phyloP scores from a whole-genome alignment of 2,113 vertebrate genomes.

The Oncorhynchus keta region DNA sequence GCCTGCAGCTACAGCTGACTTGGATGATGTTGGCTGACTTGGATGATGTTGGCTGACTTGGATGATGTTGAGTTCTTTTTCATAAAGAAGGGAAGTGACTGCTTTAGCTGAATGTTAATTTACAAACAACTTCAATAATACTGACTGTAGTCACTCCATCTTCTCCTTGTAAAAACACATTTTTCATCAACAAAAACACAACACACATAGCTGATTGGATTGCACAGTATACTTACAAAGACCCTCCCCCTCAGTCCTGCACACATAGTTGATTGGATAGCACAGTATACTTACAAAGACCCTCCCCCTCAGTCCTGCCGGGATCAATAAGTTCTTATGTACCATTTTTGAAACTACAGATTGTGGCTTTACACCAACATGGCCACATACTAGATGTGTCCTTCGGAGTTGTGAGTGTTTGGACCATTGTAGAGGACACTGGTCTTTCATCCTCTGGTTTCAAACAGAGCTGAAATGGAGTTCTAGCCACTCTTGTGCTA shows the following conservation, averaged over 20 bases:
- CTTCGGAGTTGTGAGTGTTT: conserved; percentile 44
- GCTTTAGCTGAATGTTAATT: conserved; percentile 60
- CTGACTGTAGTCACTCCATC: conserved; percentile 29
- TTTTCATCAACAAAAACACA: not conserved
- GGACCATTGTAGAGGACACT: conserved; percentile 2
- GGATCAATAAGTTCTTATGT: conserved; percentile 49
- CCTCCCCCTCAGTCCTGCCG: conserved; percentile 12
- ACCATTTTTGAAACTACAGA: conserved; percentile 14
- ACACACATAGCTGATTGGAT: not conserved
- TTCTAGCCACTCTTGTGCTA: conserved; percentile 46
- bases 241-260: conserved; percentile 9
- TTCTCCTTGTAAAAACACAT: conserved; percentile 39
- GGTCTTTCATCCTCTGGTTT: conserved; percentile 62
- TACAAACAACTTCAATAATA: conserved; percentile 14
- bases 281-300: not conserved
- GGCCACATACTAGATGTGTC: conserved; percentile 45
- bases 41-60: too few relatives aligned
- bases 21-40: conserved; percentile 40
- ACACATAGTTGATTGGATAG: not conserved
- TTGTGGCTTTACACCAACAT: conserved; percentile 49
- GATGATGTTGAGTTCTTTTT: conserved; percentile 51
- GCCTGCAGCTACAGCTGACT: conserved; percentile 63
- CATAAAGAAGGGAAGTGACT: conserved; percentile 48
- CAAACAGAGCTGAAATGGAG: conserved; percentile 60
- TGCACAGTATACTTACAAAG: not conserved